phyloP scores from a whole-genome alignment of 2,113 vertebrate species.

The Amphiprion percula region DNA sequence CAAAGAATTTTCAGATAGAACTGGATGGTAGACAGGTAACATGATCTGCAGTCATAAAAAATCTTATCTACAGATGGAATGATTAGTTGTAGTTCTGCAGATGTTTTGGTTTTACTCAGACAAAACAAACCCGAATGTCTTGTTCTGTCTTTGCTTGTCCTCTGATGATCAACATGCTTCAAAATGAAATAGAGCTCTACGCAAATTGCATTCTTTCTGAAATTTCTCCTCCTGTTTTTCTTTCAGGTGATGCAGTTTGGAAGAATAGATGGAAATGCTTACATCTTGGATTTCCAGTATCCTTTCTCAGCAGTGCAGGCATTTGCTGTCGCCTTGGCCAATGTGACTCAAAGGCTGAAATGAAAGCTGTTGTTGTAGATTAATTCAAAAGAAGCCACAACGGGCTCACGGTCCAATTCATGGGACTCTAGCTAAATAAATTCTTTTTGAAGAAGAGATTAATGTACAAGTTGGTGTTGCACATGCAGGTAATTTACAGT shows the following conservation, averaged over 20 bases:
- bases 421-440: constrained; percentile 1
- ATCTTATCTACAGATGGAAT: too few relatives aligned
- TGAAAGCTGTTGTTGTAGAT: constrained; percentile 78
- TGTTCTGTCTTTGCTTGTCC: neutral
- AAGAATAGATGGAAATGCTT: constrained; percentile 97
- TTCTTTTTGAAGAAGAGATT: constrained; percentile 8
- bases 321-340: constrained; percentile 98
- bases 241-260: constrained; percentile 99
- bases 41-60: neutral
- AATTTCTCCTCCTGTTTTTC: neutral
- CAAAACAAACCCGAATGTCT: neutral
- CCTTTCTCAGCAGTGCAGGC: constrained; percentile 99
- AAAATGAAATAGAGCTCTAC: too few relatives aligned
- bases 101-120: neutral
- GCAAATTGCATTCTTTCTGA: too few relatives aligned
- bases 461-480: constrained; percentile 8
- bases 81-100: neutral
- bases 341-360: constrained; percentile 98
- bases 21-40: constrained; percentile 97
- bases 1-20: constrained; percentile 99
- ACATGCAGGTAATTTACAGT: constrained; percentile 27
- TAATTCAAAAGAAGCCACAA: constrained; percentile 17
- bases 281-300: constrained; percentile 99
- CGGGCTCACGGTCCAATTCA: neutral
- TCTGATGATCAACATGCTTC: too few relatives aligned